Evolutionary conservation across 2,888 invertebrate genomes (phyloP).

Genomic region (Arge pagana): DNA sequence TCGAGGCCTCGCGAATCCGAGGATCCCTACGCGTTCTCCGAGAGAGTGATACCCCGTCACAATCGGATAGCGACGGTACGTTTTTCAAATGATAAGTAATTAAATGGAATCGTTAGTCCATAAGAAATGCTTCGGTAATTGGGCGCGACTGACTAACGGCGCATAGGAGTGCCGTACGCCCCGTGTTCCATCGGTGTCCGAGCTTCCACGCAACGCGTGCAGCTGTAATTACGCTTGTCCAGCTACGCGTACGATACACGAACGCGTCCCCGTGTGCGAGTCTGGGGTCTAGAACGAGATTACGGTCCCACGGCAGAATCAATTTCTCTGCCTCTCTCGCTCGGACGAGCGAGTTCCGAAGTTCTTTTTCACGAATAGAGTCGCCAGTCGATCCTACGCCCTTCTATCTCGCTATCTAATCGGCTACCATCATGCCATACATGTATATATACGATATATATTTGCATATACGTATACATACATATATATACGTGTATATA

Average conservation of each 20-base stretch:
- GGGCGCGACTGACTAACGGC: conserved; percentile 20
- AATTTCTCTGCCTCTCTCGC: conserved; percentile 17
- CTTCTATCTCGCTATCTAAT: too few species aligned
- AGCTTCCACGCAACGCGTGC: conserved; percentile 18
- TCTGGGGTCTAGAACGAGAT: conserved; percentile 46
- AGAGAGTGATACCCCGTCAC: neutral
- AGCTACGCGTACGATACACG: neutral
- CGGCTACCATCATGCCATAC: too few species aligned
- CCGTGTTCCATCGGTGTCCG: conserved; percentile 10
- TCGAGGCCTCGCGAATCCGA: neutral
- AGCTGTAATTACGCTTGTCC: conserved; percentile 17
- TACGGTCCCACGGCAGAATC: conserved; percentile 53
- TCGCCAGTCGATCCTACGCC: neutral
- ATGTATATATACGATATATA: too few species aligned
- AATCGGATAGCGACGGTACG: neutral
- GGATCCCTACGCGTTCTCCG: too few species aligned
- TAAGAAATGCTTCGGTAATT: conserved; percentile 17
- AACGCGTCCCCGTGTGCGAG: conserved; percentile 5
- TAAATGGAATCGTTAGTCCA: conserved; percentile 5
- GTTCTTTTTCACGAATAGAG: conserved; percentile 14
- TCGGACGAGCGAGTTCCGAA: conserved; percentile 16
- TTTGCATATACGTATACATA: neutral
- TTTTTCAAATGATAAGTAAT: conserved; percentile 8
- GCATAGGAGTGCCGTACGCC: conserved; percentile 16
- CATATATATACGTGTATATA: neutral